Conservation (phyloP, 2,113 vertebrate genomes). For the Phrynocephalus versicolor region DNA sequence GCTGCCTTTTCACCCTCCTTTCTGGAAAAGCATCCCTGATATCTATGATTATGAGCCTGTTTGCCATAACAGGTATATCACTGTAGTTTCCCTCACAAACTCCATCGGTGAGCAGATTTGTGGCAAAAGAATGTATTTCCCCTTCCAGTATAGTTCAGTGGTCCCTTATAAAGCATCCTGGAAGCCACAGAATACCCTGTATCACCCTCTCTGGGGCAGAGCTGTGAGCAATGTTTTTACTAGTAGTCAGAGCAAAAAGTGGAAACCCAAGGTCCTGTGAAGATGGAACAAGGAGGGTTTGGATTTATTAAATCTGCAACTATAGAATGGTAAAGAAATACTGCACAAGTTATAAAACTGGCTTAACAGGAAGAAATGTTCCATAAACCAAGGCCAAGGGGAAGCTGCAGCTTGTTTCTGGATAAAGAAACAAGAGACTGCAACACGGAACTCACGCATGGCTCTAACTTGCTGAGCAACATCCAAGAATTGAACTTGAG, state of each 20-base stretch:
- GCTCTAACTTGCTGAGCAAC: too few relatives aligned
- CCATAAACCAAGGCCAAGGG: too few relatives aligned
- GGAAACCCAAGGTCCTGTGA: neutral
- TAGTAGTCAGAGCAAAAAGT: neutral
- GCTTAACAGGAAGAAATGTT: too few relatives aligned
- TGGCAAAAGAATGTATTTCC: neutral
- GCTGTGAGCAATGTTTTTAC: neutral
- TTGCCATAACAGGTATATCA: neutral
- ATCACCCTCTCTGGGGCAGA: too few relatives aligned
- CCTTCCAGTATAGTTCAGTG: neutral
- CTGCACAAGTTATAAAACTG: too few relatives aligned
- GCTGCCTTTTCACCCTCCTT: neutral
- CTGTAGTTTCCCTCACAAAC: neutral
- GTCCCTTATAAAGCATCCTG: neutral
- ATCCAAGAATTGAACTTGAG: too few relatives aligned
- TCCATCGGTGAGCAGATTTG: neutral
- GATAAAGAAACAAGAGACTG: too few relatives aligned
- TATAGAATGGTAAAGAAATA: too few relatives aligned
- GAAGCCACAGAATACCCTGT: neutral
- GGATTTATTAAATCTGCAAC: too few relatives aligned
- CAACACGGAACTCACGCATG: too few relatives aligned
- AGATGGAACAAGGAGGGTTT: neutral
- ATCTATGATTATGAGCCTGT: neutral
- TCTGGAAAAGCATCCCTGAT: neutral
- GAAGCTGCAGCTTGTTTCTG: too few relatives aligned